A percentile compares a stretch with the other conserved stretches of the same genome.
Conservation (phyloP, 2,113 vertebrate genomes). For the Noturus placidus region DNA sequence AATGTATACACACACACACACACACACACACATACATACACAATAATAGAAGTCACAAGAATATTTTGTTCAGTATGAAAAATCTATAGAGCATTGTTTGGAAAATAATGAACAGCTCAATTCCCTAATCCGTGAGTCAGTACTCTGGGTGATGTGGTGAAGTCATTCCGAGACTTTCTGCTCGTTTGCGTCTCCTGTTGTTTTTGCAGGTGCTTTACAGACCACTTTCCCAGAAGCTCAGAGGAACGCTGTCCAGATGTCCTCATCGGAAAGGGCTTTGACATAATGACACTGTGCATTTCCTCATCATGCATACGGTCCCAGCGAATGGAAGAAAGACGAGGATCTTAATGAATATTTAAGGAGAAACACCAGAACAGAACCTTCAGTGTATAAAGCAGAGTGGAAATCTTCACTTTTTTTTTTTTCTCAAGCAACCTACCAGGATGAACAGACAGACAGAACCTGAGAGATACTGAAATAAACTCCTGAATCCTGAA, state of each 20-base stretch:
- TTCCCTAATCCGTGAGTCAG: neutral
- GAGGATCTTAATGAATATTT: neutral
- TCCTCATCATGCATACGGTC: no score
- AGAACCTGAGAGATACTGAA: neutral
- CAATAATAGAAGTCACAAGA: neutral
- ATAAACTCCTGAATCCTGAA: neutral
- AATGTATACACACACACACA: neutral
- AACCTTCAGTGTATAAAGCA: neutral
- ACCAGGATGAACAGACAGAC: neutral
- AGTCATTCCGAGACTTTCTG: constrained; percentile 31
- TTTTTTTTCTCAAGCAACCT: neutral
- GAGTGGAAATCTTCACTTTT: neutral
- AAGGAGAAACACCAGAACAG: neutral
- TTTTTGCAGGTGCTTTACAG: constrained; percentile 64
- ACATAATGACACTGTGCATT: neutral
- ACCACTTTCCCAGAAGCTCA: constrained; percentile 9
- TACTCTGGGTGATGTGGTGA: constrained; percentile 9
- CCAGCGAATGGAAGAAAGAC: neutral
- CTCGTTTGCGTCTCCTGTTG: constrained; percentile 46
- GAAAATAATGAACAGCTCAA: neutral
- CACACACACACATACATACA: neutral
- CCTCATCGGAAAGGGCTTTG: neutral
- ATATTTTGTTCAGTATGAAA: neutral
- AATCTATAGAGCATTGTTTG: neutral
- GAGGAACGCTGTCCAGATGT: constrained; percentile 35